A percentile compares a stretch with the other conserved stretches of the same genome.
Conservation (phyloP, 2,888 invertebrate genomes). For the Nasonia oneida region DNA sequence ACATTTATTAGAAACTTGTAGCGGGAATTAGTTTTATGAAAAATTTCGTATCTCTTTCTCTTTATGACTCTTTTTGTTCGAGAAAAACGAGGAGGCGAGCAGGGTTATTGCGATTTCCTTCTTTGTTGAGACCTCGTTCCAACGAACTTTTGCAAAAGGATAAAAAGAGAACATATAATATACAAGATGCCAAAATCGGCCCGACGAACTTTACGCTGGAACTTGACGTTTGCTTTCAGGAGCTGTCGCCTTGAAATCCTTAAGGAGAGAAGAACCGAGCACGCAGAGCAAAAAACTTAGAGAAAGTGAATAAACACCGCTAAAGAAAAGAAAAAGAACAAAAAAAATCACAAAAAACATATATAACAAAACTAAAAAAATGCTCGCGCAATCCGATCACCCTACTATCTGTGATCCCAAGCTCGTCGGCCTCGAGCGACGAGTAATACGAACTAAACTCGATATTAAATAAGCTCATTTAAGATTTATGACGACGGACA, state of each 20-base stretch:
- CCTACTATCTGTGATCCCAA: slow-evolving; percentile 78
- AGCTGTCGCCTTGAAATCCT: slow-evolving; percentile 79
- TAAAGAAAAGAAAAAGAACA: slow-evolving; percentile 64
- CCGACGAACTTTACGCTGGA: slow-evolving; percentile 58
- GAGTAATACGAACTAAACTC: slow-evolving; percentile 78
- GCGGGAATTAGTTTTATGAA: background rate
- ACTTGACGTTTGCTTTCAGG: slow-evolving; percentile 77
- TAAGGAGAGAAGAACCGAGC: slow-evolving; percentile 75
- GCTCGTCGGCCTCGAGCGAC: slow-evolving; percentile 70
- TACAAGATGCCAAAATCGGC: slow-evolving; percentile 1
- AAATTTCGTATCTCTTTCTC: background rate
- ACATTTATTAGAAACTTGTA: background rate
- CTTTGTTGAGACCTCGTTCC: background rate
- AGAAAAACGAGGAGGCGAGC: background rate
- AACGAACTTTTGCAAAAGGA: background rate
- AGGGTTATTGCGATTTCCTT: background rate
- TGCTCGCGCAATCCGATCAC: slow-evolving; percentile 78
- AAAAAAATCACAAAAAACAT: slow-evolving; percentile 59
- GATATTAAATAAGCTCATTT: slow-evolving; percentile 71
- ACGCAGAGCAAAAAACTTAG: slow-evolving; percentile 65
- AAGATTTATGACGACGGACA: slow-evolving; percentile 59
- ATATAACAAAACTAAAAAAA: slow-evolving; percentile 68
- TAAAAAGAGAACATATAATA: background rate
- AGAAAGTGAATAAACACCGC: slow-evolving; percentile 57
- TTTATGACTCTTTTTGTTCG: background rate